Base-by-base conservation (phyloP, 2,888 invertebrate species). In the Acanthococcus lagerstroemiae region DNA sequence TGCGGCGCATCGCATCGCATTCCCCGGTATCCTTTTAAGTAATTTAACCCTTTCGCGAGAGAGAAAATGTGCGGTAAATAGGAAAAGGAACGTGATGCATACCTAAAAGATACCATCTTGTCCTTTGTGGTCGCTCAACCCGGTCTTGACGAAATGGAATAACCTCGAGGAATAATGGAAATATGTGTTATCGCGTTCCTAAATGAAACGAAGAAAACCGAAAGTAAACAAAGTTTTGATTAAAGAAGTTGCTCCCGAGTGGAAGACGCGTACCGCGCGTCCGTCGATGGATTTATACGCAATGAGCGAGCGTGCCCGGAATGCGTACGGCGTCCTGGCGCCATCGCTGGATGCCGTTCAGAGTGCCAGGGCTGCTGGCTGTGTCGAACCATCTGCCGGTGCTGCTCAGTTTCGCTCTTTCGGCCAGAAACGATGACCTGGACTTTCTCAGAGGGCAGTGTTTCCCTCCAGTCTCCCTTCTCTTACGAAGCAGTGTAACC, bases 21-120 rank as follows among this genome's bases (percentile, higher is more conserved):
- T 48, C 30, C 27, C 27, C 44, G 37, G 57, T 58, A 58, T 61
- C 61, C 61, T 61, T 61, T 61, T 50, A 61, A 48, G 61, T 61
- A 61, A 50, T 50, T 61, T 48, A 61, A 61, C 61, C 61, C 61
- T 50, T 61, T 61, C 50, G 57, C 37, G n/a, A 21, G 52, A 26
- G 26, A 61, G 61, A 61, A 61, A 61, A 61, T 61, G 61, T 61
- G 61, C 61, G 61, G 61, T 61, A 61, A 52, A 48, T 61, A 48
- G 61, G 61, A 61, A 61, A 61, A 61, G 61, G 61, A 61, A 48
- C 50, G 61, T 61, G 61, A 48, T 48, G 61, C 61, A 61, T 61
- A 61, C 61, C 46, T 61, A 61, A 48, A 30, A 61, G 30, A 61
- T 61, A 61, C 48, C 61, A 61, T 61, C 48, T 61, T 61, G 61